Conservation (phyloP, 2,888 invertebrate species). For the Petrolisthes manimaculis region DNA sequence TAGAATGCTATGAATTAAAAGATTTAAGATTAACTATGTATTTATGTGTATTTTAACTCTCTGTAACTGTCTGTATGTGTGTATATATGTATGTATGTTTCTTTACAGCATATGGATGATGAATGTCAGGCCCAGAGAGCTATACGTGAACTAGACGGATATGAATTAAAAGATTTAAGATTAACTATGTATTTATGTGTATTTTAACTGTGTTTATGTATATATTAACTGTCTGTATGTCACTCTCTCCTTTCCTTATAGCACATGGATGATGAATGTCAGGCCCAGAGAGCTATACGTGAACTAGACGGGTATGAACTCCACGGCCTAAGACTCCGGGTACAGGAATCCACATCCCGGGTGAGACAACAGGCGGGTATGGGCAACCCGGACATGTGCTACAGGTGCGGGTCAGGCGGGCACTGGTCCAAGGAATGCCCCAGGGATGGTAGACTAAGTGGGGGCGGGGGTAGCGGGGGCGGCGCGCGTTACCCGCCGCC, state of each 20-base stretch:
- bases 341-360: slow-evolving; percentile 92
- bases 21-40: no score
- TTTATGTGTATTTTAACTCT: no score
- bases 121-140: slow-evolving; percentile 91
- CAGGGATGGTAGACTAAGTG: slow-evolving; percentile 26
- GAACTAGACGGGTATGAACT: slow-evolving; percentile 92
- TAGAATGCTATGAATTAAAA: no score
- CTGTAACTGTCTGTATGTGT: no score
- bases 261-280: slow-evolving; percentile 91
- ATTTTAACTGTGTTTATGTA: no score
- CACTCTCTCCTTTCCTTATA: no score
- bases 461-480: not conserved
- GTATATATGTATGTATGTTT: not conserved
- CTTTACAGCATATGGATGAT: slow-evolving; percentile 84
- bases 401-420: slow-evolving; percentile 90
- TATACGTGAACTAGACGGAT: slow-evolving; percentile 92
- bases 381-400: slow-evolving; percentile 96
- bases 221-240: no score
- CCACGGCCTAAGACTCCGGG: slow-evolving; percentile 92
- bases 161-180: slow-evolving; percentile 86
- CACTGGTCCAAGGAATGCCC: slow-evolving; percentile 96
- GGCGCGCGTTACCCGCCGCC: not conserved
- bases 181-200: no score
- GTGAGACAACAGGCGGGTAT: slow-evolving; percentile 95
- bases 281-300: slow-evolving; percentile 90